Evolutionary conservation across 2,888 invertebrate species (phyloP), one percentile per base, ranked within the genome.

Genomic region (Lydus trimaculatus): DNA sequence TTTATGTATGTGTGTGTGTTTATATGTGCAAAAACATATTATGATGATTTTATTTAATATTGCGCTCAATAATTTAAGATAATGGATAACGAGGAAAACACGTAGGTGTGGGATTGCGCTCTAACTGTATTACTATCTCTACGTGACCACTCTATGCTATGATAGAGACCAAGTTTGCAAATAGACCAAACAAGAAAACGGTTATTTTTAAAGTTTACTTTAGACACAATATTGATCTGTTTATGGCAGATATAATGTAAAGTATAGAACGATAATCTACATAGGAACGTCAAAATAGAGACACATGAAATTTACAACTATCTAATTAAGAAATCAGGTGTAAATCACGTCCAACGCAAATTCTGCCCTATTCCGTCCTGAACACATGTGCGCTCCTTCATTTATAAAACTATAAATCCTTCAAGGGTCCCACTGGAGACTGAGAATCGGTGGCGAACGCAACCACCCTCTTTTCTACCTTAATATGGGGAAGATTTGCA

Each of bases 371-470:
- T 52, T 52, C 58, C n/a, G 36, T 64, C 65, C 63, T 56, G 61
- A 65, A 64, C 72, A 70, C 75, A 72, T 70, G 73, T 73, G 70
- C 72, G 65, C 69, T 68, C 70, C 64, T 75, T 73, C 75, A 72
- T 74, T 75, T 73, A 72, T 70, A 75, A 72, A 73, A 66, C 69
- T 71, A 74, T 75, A 75, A 75, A 74, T 76, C 73, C 73, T 67
- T 74, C 74, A 69, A 68, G 73, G 67, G 69, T 66, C 65, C 65
- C 61, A 62, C 20, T 59, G 58, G 59, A 65, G 63, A 52, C 52
- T 23, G 52, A 13, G 64, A 64, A 31, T n/a, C 59, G 28, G 28
- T 28, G 60, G 61, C 23, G 59, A 31, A 58, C 15, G 60, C 71
- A 20, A 48, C 48, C 20, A n/a, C 43, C n/a, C n/a, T 7, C 43